Percentiles rank a stretch among this genome's conserved stretches.
These are phyloP conservation scores for Plectropomus leopardus DNA, from an alignment of 2,113 vertebrate species.

Conservation along the genomic window DNA sequence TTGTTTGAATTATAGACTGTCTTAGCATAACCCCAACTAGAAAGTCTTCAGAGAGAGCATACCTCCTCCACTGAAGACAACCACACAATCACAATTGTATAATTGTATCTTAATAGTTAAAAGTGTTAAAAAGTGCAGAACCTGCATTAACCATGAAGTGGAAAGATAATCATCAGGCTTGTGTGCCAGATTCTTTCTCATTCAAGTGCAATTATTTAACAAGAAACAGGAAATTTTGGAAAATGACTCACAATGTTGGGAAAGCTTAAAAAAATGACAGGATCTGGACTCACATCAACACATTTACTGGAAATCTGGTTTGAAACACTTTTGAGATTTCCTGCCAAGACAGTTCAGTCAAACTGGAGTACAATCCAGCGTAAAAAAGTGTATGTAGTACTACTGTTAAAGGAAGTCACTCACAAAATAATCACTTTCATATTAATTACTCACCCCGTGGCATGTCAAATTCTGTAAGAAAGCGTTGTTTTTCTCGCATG, in stretches of 20 bases:
- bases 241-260: constrained; percentile 4
- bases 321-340: not conserved
- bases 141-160: not conserved
- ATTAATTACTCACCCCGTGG: too few relatives aligned
- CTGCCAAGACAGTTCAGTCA: not conserved
- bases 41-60: too few relatives aligned
- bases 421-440: too few relatives aligned
- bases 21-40: not conserved
- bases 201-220: not conserved
- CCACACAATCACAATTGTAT: not conserved
- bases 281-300: not conserved
- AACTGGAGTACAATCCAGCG: not conserved
- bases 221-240: not conserved
- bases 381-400: not conserved
- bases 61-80: not conserved
- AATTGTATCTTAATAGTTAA: not conserved
- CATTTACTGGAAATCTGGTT: not conserved
- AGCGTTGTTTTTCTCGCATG: too few relatives aligned
- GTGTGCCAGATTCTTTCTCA: not conserved
- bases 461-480: too few relatives aligned
- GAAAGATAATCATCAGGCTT: not conserved
- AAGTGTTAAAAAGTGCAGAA: not conserved
- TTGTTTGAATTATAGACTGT: not conserved
- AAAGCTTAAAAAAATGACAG: not conserved
- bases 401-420: not conserved